Conservation (phyloP, 2,888 invertebrate species). For the Labia minor region DNA sequence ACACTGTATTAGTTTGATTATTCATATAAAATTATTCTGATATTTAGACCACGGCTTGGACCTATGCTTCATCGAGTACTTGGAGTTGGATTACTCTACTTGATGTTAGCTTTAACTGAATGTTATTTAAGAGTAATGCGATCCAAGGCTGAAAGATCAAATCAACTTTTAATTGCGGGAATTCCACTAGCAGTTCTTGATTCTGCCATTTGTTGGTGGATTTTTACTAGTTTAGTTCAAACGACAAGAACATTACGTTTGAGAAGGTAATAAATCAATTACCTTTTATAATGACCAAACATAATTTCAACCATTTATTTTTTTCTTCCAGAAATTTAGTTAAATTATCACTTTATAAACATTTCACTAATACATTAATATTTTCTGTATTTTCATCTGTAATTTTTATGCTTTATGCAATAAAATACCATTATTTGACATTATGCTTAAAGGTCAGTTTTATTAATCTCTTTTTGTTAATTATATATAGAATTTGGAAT, state of each 20-base stretch:
- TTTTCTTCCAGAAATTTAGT: constrained; percentile 65
- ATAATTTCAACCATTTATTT: background rate
- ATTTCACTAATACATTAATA: constrained; percentile 88
- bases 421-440: constrained; percentile 65
- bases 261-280: constrained; percentile 44
- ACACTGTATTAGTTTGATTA: constrained; percentile 9
- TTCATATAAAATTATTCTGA: constrained; percentile 17
- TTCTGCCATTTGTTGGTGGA: constrained; percentile 89
- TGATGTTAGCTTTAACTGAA: constrained; percentile 73
- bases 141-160: constrained; percentile 49
- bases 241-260: constrained; percentile 81
- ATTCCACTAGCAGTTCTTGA: constrained; percentile 79
- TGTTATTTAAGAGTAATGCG: constrained; percentile 62
- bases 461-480: too few species aligned
- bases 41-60: constrained; percentile 69
- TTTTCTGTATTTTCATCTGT: constrained; percentile 85
- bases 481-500: too few species aligned
- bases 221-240: constrained; percentile 74
- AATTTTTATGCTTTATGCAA: constrained; percentile 86
- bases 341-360: constrained; percentile 77
- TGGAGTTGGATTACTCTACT: constrained; percentile 72
- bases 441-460: constrained; percentile 61
- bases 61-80: constrained; percentile 80
- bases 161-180: constrained; percentile 61
- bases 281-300: background rate